These are phyloP conservation scores for Zaprionus gabonicus DNA, from an alignment of 1,140 invertebrate species.

Conservation along the genomic window DNA sequence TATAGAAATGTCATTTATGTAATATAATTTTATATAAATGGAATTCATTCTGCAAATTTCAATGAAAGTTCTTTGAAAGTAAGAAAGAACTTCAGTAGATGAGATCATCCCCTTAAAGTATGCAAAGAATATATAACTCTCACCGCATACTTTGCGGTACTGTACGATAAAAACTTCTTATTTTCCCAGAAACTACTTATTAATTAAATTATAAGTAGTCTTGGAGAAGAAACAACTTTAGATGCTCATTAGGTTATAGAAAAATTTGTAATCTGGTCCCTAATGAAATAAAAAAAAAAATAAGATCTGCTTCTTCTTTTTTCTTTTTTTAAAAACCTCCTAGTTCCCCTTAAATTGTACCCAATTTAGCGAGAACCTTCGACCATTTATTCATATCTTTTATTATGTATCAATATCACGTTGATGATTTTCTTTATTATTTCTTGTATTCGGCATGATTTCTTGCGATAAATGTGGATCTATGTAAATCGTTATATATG, in stretches of 20 bases:
- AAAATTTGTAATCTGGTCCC: too few species aligned
- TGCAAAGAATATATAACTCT: background rate
- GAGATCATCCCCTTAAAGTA: background rate
- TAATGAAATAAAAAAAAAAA: too few species aligned
- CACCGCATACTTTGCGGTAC: background rate
- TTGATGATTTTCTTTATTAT: slow-evolving; percentile 64
- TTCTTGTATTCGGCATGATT: slow-evolving; percentile 23
- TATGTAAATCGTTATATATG: slow-evolving; percentile 50
- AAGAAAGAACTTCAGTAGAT: too few species aligned
- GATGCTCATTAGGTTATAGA: too few species aligned
- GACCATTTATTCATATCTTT: slow-evolving; percentile 56
- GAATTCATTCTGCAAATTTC: background rate
- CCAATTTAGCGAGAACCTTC: slow-evolving; percentile 11
- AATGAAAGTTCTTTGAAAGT: too few species aligned
- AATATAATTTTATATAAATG: background rate
- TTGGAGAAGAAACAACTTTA: too few species aligned
- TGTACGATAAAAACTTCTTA: background rate
- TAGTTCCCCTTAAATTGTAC: background rate
- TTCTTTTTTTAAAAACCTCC: background rate
- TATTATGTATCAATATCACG: slow-evolving; percentile 78
- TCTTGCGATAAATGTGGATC: slow-evolving; percentile 51
- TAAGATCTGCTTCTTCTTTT: too few species aligned
- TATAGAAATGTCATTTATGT: background rate
- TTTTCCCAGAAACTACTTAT: too few species aligned
- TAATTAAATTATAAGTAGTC: too few species aligned